Conservation (phyloP, 1,140 invertebrate species). For the Carcinoscorpius rotundicauda region DNA sequence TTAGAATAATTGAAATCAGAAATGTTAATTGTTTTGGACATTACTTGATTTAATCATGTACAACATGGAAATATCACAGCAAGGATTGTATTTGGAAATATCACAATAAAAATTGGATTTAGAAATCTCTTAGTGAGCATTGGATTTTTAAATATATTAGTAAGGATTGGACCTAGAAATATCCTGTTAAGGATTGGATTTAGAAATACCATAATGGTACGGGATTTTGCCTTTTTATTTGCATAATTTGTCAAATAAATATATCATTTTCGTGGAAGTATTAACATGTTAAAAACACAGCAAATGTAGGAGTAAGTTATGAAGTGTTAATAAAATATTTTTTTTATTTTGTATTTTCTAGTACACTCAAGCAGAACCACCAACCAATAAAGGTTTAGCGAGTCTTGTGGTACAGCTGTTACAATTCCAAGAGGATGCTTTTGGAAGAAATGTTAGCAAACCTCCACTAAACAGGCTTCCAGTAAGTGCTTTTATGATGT, state of each 20-base stretch:
- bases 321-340: too few species aligned
- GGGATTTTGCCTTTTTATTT: not conserved
- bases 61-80: too few species aligned
- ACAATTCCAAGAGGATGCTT: slow-evolving; percentile 92
- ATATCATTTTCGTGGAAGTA: not conserved
- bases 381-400: slow-evolving; percentile 80
- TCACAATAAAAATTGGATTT: too few species aligned
- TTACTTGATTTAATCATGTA: too few species aligned
- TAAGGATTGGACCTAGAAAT: not conserved
- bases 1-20: too few species aligned
- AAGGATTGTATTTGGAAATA: too few species aligned
- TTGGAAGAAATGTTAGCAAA: slow-evolving; percentile 84
- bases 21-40: too few species aligned
- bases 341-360: slow-evolving; percentile 29
- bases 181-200: not conserved
- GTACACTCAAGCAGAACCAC: slow-evolving; percentile 81
- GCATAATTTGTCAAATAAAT: not conserved
- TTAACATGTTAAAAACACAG: not conserved
- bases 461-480: slow-evolving; percentile 45
- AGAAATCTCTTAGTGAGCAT: too few species aligned
- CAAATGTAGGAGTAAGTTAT: not conserved
- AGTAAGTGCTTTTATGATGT: slow-evolving; percentile 28
- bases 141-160: too few species aligned
- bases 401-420: slow-evolving; percentile 73
- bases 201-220: not conserved